Conservation (phyloP, 2,797 vertebrate genomes). For the Atherinosoma microstoma region DNA sequence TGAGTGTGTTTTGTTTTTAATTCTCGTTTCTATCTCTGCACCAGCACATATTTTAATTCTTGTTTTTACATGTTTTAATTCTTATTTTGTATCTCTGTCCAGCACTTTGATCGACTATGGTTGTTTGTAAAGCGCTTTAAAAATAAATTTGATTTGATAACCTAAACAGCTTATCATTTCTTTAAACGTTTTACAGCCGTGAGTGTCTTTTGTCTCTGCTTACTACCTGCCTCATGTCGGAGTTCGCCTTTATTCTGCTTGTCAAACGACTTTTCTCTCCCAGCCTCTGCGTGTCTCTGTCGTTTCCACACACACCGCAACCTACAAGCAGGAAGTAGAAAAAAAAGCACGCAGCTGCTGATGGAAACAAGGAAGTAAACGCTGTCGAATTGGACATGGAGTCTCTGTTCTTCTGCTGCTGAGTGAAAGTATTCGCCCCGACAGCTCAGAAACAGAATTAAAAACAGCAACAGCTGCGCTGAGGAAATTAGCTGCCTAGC, state of each 20-base stretch:
- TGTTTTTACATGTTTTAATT: too few relatives aligned
- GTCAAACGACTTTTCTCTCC: constrained; percentile 48
- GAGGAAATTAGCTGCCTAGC: constrained; percentile 65
- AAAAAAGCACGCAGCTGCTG: constrained; percentile 37
- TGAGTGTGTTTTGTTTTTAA: too few relatives aligned
- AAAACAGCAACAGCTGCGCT: constrained; percentile 41
- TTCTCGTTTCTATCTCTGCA: too few relatives aligned
- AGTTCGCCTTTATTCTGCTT: neutral
- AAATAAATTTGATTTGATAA: neutral
- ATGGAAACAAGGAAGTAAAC: constrained; percentile 80
- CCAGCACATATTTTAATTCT: too few relatives aligned
- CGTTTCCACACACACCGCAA: constrained; percentile 18
- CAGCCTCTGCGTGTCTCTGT: constrained; percentile 61
- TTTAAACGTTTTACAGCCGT: too few relatives aligned
- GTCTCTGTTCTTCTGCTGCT: constrained; percentile 4
- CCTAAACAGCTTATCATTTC: neutral
- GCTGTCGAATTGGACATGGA: constrained; percentile 17
- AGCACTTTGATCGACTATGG: too few relatives aligned
- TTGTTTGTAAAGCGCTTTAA: too few relatives aligned
- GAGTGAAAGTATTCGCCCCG: constrained; percentile 52
- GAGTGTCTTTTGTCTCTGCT: neutral
- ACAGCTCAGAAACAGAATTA: constrained; percentile 6
- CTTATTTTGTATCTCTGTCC: too few relatives aligned
- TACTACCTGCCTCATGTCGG: neutral
- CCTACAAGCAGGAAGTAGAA: constrained; percentile 66